These are phyloP conservation scores for Psittacula echo DNA, from an alignment of 2,797 vertebrate species.

Conservation along the genomic window DNA sequence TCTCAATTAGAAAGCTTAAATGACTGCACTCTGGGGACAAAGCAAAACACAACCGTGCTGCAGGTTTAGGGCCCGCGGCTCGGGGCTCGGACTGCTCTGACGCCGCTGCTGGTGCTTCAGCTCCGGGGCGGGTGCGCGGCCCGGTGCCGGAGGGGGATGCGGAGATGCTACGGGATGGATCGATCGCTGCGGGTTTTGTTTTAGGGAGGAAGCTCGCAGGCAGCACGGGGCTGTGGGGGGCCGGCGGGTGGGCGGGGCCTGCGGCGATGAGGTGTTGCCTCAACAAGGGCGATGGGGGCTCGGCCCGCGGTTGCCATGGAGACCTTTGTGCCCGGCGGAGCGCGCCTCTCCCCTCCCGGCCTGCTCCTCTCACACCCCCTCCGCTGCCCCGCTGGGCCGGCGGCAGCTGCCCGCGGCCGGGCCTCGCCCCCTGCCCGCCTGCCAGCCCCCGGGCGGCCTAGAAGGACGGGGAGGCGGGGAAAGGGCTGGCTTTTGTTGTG, in stretches of 20 bases:
- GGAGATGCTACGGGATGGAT: background rate
- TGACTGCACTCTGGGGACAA: background rate
- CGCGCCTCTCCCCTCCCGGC: constrained; percentile 11
- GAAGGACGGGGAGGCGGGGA: background rate
- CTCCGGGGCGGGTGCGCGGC: background rate
- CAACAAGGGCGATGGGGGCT: constrained; percentile 89
- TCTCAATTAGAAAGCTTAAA: background rate
- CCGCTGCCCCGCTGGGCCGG: constrained; percentile 56
- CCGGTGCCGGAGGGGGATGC: too few relatives aligned
- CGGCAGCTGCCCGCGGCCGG: background rate
- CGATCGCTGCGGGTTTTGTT: background rate
- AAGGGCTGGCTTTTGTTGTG: background rate
- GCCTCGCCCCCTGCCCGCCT: background rate
- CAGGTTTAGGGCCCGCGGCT: background rate
- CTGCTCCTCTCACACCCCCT: background rate
- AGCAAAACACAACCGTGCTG: background rate
- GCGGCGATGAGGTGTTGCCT: constrained; percentile 93
- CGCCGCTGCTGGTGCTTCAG: background rate
- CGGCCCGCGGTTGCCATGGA: constrained; percentile 93
- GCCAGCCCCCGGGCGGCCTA: background rate
- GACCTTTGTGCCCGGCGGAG: constrained; percentile 94
- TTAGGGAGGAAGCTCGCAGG: too few relatives aligned
- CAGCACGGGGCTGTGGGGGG: background rate
- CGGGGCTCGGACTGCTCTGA: background rate
- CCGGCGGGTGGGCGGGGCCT: constrained; percentile 81